Conservation (phyloP, 2,888 invertebrate species). For the Stratiomys singularior region DNA sequence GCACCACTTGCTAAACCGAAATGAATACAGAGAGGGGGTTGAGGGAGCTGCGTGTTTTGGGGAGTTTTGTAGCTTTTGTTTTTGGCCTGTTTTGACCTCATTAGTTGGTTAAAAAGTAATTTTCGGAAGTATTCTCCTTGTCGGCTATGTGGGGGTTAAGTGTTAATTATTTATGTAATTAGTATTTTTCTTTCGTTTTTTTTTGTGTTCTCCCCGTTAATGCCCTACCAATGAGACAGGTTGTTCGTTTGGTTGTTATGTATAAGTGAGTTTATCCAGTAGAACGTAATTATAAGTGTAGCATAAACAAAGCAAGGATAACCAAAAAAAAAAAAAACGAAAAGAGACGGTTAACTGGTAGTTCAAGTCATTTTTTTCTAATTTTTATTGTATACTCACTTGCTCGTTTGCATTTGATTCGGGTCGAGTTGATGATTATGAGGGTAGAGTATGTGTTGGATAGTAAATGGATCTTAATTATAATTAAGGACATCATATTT, state of each 20-base stretch:
- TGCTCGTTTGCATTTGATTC: neutral
- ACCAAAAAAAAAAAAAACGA: no score
- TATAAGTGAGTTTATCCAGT: neutral
- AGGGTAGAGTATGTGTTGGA: neutral
- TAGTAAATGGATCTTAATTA: no score
- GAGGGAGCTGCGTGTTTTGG: no score
- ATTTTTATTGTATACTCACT: neutral
- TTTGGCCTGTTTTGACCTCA: constrained; percentile 51
- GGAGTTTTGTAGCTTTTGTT: neutral
- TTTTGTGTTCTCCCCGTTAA: constrained; percentile 15
- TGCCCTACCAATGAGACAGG: constrained; percentile 4
- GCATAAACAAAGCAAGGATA: neutral
- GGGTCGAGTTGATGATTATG: neutral
- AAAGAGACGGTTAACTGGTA: neutral
- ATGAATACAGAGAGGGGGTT: no score
- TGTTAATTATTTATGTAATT: constrained; percentile 56
- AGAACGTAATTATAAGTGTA: constrained; percentile 17
- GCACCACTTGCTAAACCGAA: no score
- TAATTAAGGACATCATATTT: no score
- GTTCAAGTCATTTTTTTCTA: neutral
- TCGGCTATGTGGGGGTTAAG: constrained; percentile 52
- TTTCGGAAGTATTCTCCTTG: constrained; percentile 53
- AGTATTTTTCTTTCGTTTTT: constrained; percentile 47
- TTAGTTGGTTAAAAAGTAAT: constrained; percentile 57
- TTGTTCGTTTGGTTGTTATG: neutral